These are phyloP conservation scores for Patella ulyssiponensis DNA, from an alignment of 2,888 invertebrate genomes.

Conservation along the genomic window DNA sequence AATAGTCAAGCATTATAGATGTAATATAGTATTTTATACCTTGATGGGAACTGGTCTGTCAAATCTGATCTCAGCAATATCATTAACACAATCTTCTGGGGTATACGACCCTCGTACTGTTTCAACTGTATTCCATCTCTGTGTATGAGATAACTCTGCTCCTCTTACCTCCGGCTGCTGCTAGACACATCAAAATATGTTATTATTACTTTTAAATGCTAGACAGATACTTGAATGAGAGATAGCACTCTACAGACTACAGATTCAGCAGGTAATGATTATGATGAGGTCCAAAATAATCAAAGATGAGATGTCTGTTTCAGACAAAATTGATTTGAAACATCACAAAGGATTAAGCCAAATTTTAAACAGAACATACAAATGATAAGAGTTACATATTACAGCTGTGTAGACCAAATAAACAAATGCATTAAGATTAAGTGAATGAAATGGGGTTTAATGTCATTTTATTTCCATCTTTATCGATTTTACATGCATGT, in stretches of 20 bases:
- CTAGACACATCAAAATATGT: neutral
- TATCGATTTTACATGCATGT: no score
- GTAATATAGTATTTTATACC: slow-evolving; percentile 72
- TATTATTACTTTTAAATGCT: neutral
- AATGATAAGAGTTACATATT: no score
- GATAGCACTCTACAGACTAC: neutral
- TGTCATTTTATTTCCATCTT: no score
- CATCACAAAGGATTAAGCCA: no score
- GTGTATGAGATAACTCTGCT: slow-evolving; percentile 66
- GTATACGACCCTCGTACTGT: slow-evolving; percentile 87
- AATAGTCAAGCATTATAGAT: no score
- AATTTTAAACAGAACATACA: no score
- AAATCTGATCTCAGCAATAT: slow-evolving; percentile 91
- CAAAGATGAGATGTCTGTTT: no score
- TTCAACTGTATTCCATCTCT: slow-evolving; percentile 88
- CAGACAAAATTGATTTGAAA: no score
- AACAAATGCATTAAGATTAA: no score
- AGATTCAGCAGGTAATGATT: neutral
- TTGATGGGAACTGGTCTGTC: slow-evolving; percentile 89
- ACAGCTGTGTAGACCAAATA: no score
- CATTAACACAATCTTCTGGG: slow-evolving; percentile 85
- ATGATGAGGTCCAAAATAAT: no score
- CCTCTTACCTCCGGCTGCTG: slow-evolving; percentile 54
- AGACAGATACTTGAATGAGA: neutral
- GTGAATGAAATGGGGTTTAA: no score